Evolutionary conservation across 2,797 vertebrate species (phyloP).

Genomic region (Geotrypetes seraphini): DNA sequence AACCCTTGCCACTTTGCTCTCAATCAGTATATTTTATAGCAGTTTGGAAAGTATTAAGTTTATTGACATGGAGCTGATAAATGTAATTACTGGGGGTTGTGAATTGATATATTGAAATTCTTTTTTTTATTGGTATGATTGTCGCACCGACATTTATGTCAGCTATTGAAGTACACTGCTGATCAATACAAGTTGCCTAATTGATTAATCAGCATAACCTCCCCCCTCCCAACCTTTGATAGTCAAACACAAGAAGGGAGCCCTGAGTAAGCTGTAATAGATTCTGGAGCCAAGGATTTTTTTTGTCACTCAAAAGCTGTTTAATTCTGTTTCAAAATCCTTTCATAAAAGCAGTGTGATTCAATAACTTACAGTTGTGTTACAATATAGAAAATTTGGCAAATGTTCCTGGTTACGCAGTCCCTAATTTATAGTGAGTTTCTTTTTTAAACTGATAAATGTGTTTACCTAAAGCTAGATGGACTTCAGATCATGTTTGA

Average conservation of each 20-base stretch:
- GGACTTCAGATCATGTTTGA: too few relatives aligned
- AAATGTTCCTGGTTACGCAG: too few relatives aligned
- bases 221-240: constrained; percentile 18
- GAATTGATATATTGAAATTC: constrained; percentile 46
- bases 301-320: too few relatives aligned
- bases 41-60: constrained; percentile 23
- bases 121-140: constrained; percentile 34
- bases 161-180: constrained; percentile 32
- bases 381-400: too few relatives aligned
- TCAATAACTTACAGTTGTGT: too few relatives aligned
- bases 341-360: too few relatives aligned
- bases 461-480: too few relatives aligned
- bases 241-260: constrained; percentile 17
- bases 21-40: constrained; percentile 35
- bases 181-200: constrained; percentile 35
- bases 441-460: too few relatives aligned
- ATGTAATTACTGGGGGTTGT: constrained; percentile 43
- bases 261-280: constrained; percentile 12
- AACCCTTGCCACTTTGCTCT: constrained; percentile 39
- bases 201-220: constrained; percentile 23
- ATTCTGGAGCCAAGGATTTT: not conserved
- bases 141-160: constrained; percentile 31
- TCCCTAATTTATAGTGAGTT: too few relatives aligned
- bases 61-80: constrained; percentile 29
- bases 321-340: too few relatives aligned